A percentile compares a stretch with the other conserved stretches of the same genome.
Conservation (phyloP, 2,888 invertebrate species). For the Tolmerus cingulatus region DNA sequence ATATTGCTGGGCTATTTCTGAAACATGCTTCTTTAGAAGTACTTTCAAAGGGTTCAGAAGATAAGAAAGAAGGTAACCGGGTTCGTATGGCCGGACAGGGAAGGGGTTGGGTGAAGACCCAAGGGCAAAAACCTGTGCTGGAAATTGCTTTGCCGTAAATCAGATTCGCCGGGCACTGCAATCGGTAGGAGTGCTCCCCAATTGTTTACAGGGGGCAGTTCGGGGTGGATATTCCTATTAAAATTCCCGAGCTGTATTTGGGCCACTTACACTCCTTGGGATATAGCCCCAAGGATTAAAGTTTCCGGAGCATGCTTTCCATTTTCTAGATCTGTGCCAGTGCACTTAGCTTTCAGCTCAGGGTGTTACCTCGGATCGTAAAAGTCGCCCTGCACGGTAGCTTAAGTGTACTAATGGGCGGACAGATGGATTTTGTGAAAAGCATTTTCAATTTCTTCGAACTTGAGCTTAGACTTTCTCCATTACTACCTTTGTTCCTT, state of each 20-base stretch:
- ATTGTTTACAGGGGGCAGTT: neutral
- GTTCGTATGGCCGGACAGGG: neutral
- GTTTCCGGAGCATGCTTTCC: neutral
- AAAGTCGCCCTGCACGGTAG: neutral
- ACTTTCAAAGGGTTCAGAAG: neutral
- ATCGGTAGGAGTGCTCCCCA: neutral
- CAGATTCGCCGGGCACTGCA: conserved; percentile 3
- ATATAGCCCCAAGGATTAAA: neutral
- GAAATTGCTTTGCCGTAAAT: conserved; percentile 12
- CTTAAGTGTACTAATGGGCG: conserved; percentile 6
- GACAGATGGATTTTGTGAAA: neutral
- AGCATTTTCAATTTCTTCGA: neutral
- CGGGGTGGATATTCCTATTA: neutral
- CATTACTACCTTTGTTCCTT: neutral
- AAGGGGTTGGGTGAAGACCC: neutral
- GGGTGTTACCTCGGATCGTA: neutral
- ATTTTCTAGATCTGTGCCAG: neutral
- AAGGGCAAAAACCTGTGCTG: conserved; percentile 1
- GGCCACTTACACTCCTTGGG: neutral
- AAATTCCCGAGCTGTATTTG: conserved; percentile 2
- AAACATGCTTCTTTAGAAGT: neutral
- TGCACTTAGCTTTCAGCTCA: conserved; percentile 7
- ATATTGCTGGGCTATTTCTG: conserved; percentile 16
- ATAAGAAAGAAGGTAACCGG: conserved; percentile 28
- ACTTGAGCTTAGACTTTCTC: neutral